phyloP scores from a whole-genome alignment of 2,113 vertebrate species.

The Pelecanoides urinatrix region DNA sequence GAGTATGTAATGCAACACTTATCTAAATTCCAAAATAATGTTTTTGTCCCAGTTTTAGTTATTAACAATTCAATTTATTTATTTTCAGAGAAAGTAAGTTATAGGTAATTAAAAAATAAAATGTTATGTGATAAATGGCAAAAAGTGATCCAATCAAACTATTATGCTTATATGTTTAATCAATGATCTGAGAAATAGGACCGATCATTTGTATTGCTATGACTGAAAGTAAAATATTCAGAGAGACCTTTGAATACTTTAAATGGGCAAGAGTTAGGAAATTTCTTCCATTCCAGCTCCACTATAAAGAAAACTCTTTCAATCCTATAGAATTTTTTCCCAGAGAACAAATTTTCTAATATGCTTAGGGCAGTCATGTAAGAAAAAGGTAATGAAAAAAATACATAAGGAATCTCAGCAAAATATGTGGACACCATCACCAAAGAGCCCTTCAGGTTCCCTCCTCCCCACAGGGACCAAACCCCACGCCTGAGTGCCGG shows the following conservation, averaged over 20 bases:
- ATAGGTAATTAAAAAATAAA: neutral
- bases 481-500: fast-evolving
- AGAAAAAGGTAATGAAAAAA: neutral
- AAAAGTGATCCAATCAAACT: neutral
- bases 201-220: neutral
- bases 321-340: neutral
- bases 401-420: neutral
- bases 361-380: neutral
- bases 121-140: neutral
- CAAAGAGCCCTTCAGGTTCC: neutral
- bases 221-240: neutral
- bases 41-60: neutral
- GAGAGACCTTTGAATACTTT: neutral
- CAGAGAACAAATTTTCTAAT: neutral
- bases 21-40: neutral
- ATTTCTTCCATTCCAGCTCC: neutral
- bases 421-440: neutral
- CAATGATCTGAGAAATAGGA: neutral
- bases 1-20: neutral
- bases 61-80: neutral
- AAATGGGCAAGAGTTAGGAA: neutral
- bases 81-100: neutral
- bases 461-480: neutral
- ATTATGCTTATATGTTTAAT: neutral
- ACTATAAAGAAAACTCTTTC: neutral